Percentiles rank a stretch among this genome's conserved stretches.
Evolutionary conservation across 2,888 invertebrate species (phyloP).

Genomic region (Salpingus planirostris): DNA sequence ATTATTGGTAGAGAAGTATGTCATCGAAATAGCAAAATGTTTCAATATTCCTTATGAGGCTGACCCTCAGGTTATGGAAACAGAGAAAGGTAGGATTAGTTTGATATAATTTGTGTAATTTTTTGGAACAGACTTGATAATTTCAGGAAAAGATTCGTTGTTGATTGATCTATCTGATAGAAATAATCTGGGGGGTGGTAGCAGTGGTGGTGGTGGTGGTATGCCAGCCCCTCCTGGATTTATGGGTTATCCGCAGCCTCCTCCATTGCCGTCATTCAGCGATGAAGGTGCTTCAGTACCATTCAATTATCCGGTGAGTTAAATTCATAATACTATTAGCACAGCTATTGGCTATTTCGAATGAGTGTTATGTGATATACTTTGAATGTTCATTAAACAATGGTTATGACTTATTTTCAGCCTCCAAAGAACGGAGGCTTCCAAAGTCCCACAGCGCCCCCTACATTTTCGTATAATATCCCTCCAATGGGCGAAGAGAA

Average conservation of each 20-base stretch:
- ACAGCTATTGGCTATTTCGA: too few species aligned
- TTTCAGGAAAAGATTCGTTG: constrained; percentile 48
- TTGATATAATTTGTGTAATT: constrained; percentile 4
- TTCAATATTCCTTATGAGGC: constrained; percentile 93
- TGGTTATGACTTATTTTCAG: too few species aligned
- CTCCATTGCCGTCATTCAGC: constrained; percentile 51
- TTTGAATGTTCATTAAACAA: too few species aligned
- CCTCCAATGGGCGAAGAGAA: constrained; percentile 56
- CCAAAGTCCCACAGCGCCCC: constrained; percentile 23
- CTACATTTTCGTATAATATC: constrained; percentile 57
- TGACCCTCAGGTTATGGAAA: constrained; percentile 83
- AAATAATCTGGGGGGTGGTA: constrained; percentile 49
- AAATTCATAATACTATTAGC: too few species aligned
- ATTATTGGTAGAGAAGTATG: constrained; percentile 84
- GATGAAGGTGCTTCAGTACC: constrained; percentile 48
- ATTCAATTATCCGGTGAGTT: constrained; percentile 57
- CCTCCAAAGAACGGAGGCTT: neutral
- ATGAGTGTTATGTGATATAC: too few species aligned
- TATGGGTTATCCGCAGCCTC: constrained; percentile 69
- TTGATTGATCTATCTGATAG: constrained; percentile 55
- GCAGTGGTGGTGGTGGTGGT: constrained; percentile 40
- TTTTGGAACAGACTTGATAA: too few species aligned
- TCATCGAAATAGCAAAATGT: constrained; percentile 94
- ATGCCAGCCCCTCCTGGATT: constrained; percentile 71
- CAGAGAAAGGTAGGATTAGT: constrained; percentile 45